Evolutionary conservation across 2,797 vertebrate genomes (phyloP).

Genomic region (Pangasius larnaudii): DNA sequence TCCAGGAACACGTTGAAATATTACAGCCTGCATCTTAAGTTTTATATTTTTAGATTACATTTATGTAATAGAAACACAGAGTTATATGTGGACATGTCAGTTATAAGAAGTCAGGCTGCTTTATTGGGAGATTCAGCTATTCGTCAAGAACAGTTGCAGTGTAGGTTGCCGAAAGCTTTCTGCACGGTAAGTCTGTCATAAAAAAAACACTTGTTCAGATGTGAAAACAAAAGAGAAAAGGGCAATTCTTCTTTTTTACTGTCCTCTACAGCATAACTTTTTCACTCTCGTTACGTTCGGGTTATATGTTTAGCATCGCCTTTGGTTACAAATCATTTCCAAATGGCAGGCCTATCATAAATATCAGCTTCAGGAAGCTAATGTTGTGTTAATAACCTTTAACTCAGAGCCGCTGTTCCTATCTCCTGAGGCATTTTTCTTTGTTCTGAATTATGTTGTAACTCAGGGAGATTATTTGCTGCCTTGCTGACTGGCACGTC

Average conservation of each 20-base stretch:
- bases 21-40: not conserved
- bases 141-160: not conserved
- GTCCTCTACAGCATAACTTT: not conserved
- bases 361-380: conserved; percentile 41
- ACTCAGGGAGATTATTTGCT: conserved; percentile 15
- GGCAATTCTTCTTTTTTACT: conserved; percentile 12
- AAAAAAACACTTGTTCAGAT: conserved; percentile 12
- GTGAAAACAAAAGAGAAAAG: not conserved
- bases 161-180: not conserved
- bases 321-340: conserved; percentile 32
- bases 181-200: not conserved
- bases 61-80: not conserved
- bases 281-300: not conserved
- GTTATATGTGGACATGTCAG: not conserved
- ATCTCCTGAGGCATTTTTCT: not conserved
- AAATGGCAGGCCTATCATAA: conserved; percentile 21
- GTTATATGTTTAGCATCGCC: not conserved
- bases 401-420: conserved; percentile 2
- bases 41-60: not conserved
- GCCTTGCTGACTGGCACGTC: conserved; percentile 23
- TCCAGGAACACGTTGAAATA: not conserved
- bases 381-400: conserved; percentile 42
- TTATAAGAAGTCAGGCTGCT: not conserved
- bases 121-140: not conserved
- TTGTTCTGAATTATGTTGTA: conserved; percentile 18